Evolutionary conservation across 1,140 invertebrate genomes (phyloP).

Genomic region (Drosophila arizonae): DNA sequence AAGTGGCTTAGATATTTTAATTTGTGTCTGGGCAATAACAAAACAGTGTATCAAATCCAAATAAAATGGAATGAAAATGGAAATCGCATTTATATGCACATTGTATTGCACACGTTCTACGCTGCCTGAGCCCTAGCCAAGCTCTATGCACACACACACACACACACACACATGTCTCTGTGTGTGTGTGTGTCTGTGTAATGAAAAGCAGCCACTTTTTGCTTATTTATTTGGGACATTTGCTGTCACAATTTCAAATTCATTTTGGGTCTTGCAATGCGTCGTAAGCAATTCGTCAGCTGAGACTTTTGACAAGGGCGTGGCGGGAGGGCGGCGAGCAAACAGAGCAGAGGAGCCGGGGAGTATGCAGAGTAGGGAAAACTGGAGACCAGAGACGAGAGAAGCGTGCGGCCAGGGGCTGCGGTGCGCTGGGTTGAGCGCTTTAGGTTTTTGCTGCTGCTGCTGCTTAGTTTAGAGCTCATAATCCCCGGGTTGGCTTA

Average conservation of each 20-base stretch:
- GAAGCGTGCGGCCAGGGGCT: conserved; percentile 6
- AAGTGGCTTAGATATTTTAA: conserved; percentile 70
- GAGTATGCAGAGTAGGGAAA: too few species aligned
- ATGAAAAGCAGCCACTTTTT: conserved; percentile 52
- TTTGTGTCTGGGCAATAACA: conserved; percentile 49
- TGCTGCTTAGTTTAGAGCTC: conserved; percentile 31
- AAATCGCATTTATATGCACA: conserved; percentile 65
- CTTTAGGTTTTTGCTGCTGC: too few species aligned
- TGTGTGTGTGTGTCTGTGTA: neutral
- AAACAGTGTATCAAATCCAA: conserved; percentile 30
- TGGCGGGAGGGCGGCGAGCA: neutral
- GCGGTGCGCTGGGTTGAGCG: neutral
- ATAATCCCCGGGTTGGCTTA: conserved; percentile 66
- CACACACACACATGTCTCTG: too few species aligned
- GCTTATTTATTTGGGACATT: conserved; percentile 67
- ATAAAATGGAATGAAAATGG: conserved; percentile 44
- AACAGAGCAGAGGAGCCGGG: neutral
- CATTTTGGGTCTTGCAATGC: conserved; percentile 49
- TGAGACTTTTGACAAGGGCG: conserved; percentile 50
- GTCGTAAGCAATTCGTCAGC: conserved; percentile 75
- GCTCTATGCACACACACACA: neutral
- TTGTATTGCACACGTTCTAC: conserved; percentile 48
- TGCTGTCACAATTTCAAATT: conserved; percentile 75
- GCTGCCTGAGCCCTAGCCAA: neutral
- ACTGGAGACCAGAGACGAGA: neutral